Percentiles rank a stretch among this genome's conserved stretches.
Conservation (phyloP, 2,113 vertebrate species). For the Vidua macroura region DNA sequence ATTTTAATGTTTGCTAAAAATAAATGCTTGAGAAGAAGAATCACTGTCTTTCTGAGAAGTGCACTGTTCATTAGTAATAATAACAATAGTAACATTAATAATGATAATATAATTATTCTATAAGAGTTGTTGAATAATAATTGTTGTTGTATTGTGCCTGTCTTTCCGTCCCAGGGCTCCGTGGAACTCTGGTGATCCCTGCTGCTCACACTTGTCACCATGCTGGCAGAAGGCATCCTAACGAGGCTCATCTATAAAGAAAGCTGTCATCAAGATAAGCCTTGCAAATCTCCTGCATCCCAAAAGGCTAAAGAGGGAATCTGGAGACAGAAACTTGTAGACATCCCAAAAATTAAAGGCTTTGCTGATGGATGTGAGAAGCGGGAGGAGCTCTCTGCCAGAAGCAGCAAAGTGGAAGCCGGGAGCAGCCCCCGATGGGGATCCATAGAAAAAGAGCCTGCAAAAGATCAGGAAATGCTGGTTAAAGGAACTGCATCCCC, state of each 20-base stretch:
- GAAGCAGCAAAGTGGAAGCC: not conserved
- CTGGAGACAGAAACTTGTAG: constrained; percentile 49
- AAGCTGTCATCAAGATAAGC: constrained; percentile 28
- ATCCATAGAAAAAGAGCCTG: not conserved
- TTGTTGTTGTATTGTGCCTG: not conserved
- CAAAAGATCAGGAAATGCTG: not conserved
- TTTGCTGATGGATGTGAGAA: not conserved
- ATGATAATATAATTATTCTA: not conserved
- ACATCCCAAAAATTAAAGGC: not conserved
- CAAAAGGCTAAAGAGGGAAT: constrained; percentile 35
- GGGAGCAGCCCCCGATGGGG: not conserved
- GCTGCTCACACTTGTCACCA: constrained; percentile 5
- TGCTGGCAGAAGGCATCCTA: constrained; percentile 76
- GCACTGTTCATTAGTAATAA: not conserved
- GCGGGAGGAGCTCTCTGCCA: not conserved
- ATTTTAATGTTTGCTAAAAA: not conserved
- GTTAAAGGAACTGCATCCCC: not conserved
- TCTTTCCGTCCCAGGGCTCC: not conserved
- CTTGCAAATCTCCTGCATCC: not conserved
- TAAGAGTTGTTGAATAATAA: not conserved
- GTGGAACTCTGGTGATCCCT: not conserved
- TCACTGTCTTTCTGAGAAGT: not conserved
- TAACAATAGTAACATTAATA: not conserved
- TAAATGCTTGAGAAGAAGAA: not conserved
- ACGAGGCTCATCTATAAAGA: constrained; percentile 53